Base-by-base conservation (phyloP, 53 echinoderm and acorn worm genomes). In the Temnopleurus reevesii region DNA sequence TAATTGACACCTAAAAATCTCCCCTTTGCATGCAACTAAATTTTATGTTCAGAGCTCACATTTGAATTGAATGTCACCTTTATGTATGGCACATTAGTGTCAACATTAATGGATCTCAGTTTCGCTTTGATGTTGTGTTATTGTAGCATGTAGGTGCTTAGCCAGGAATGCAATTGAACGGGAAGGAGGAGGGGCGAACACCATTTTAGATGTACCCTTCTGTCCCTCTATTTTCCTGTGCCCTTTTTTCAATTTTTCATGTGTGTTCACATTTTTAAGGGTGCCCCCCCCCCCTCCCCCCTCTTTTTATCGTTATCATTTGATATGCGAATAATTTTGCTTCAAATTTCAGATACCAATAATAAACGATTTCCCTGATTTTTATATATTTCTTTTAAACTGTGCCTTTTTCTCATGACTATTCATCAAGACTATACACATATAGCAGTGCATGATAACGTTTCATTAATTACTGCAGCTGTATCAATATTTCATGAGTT, bases 391-490 rank as follows among this genome's bases (percentile, higher is more conserved):
- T n/a, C n/a, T n/a, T n/a, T n/a, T n/a, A n/a, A n/a, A n/a, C n/a
- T n/a, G n/a, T n/a, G n/a, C n/a, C n/a, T n/a, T n/a, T n/a, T n/a
- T n/a, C n/a, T n/a, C n/a, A n/a, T n/a, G n/a, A n/a, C n/a, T n/a
- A n/a, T n/a, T n/a, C n/a, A n/a, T n/a, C n/a, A n/a, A n/a, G n/a
- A n/a, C n/a, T n/a, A n/a, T n/a, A n/a, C n/a, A n/a, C n/a, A n/a
- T n/a, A n/a, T 49, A 49, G 38, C 21, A 71, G n/a, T 38, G 71
- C 23, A 71, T 71, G 71, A 71, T 71, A 71, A 71, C 36, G 71
- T 23, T 71, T n/a, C n/a, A 71, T 71, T 63, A 63, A 71, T 71
- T 71, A 43, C 71, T 71, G 71, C 71, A 71, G 71, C 71, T 71
- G 71, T 71, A 71, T 71, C 36, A 71, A 71, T 71, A 71, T 71